Evolutionary conservation across 2,888 invertebrate genomes (phyloP), one percentile per base, ranked within the genome.

Genomic region (Dascillus cervinus): DNA sequence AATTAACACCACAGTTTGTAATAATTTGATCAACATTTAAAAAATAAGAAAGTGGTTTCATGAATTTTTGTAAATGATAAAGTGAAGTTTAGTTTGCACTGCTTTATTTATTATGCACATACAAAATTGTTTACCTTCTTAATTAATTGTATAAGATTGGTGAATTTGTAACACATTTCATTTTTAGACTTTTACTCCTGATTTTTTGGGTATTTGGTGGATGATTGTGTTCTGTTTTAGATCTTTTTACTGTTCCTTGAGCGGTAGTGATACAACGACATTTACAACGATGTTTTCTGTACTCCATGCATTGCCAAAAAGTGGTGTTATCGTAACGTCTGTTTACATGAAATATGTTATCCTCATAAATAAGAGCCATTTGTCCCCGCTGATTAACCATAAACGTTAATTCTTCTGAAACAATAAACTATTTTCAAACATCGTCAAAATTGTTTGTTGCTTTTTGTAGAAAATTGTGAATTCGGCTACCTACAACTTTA

Each of bases 281-380:
- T 35, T 37, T 48, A 26, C 51, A 51, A 11, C 39, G 40, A 3
- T 27, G 13, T 21, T 31, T 43, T 24, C 34, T 32, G 26, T 51
- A 49, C 29, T 51, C 47, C 26, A 38, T 34, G 31, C 51, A 51
- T 14, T 49, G 47, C 51, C 51, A 51, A 29, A 48, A 51, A n/a
- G 33, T 40, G 10, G 32, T 40, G 19, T 34, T 32, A 22, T 46
- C 44, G 13, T 38, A 37, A 4, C 45, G 27, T 10, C 49, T 37
- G 20, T 49, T 51, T 17, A 47, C 34, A 32, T 46, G 37, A 32
- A 41, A 51, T 32, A 44, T 43, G 30, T 51, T 46, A 11, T 49
- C 41, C 11, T 44, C 37, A 29, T 39, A 48, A 11, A 48, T 32
- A 24, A 51, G 24, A 4, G 37, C 28, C 19, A 31, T 43, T 31